These are phyloP conservation scores for Agrypnus murinus DNA, from an alignment of 2,888 invertebrate species.

Conservation along the genomic window DNA sequence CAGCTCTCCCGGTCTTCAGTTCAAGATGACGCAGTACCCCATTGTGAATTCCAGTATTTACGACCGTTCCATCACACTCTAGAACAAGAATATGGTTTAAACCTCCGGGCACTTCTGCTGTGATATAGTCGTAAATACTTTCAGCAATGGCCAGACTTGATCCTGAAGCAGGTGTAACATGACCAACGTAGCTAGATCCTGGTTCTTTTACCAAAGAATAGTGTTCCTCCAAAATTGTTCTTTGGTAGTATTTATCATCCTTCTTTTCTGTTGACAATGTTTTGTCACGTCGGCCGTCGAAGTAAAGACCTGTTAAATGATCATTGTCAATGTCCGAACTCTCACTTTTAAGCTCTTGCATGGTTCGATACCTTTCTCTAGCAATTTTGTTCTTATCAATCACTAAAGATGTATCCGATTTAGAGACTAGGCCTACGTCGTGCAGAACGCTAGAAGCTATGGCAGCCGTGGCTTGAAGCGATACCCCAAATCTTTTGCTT, in stretches of 20 bases:
- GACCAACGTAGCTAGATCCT: conserved; percentile 4
- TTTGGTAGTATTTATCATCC: neutral
- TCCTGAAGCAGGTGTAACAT: conserved; percentile 7
- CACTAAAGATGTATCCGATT: no score
- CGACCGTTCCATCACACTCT: conserved; percentile 53
- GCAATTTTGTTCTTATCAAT: no score
- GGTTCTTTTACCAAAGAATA: conserved; percentile 11
- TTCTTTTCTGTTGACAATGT: neutral
- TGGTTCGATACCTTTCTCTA: no score
- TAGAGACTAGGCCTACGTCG: no score
- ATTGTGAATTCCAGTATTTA: conserved; percentile 52
- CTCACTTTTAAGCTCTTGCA: no score
- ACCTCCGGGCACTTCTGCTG: no score
- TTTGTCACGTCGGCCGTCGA: neutral
- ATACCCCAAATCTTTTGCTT: no score
- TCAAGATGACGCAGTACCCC: conserved; percentile 52
- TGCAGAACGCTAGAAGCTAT: no score
- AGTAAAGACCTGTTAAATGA: neutral
- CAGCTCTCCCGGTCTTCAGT: conserved; percentile 44
- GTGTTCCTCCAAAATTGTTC: conserved; percentile 13
- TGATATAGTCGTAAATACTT: neutral
- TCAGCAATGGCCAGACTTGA: no score
- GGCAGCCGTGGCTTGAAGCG: no score
- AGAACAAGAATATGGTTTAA: conserved; percentile 24
- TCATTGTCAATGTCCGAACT: no score